These are phyloP conservation scores for Phrynosoma platyrhinos DNA, from an alignment of 2,113 vertebrate species.

Conservation along the genomic window DNA sequence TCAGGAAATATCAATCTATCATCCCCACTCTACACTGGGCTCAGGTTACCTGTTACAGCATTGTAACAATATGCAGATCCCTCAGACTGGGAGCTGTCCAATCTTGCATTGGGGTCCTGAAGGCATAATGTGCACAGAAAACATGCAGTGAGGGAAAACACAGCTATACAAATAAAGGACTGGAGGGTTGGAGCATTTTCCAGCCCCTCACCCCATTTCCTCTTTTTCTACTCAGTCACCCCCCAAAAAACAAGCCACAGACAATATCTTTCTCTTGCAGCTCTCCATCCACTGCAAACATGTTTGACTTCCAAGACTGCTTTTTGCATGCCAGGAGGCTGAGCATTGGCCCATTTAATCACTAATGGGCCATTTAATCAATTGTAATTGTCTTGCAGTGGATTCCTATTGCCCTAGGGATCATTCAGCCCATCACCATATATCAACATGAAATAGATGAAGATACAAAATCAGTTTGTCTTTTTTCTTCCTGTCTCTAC, in stretches of 20 bases:
- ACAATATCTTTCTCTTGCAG: not conserved
- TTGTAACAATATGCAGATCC: too few species aligned
- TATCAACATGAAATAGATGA: not conserved
- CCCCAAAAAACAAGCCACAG: not conserved
- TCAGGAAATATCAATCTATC: too few species aligned
- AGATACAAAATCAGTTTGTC: not conserved
- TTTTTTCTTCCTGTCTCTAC: not conserved
- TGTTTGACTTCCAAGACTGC: not conserved
- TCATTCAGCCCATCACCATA: not conserved
- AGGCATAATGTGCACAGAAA: too few species aligned
- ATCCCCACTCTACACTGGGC: too few species aligned
- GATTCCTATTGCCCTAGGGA: not conserved
- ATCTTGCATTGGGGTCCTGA: too few species aligned
- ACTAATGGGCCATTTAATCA: slow-evolving; percentile 15
- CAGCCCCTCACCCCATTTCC: too few species aligned
- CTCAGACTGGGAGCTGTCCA: too few species aligned
- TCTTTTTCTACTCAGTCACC: not conserved
- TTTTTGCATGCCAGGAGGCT: not conserved
- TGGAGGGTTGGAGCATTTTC: too few species aligned
- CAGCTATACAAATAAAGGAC: not conserved
- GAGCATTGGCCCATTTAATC: not conserved
- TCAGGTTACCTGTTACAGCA: too few species aligned
- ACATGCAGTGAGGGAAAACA: too few species aligned
- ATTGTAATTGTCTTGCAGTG: not conserved
- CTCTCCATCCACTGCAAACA: too few species aligned